Evolutionary conservation across 2,888 invertebrate species (phyloP), one percentile per base, ranked within the genome.

Genomic region (Mythimna impura): DNA sequence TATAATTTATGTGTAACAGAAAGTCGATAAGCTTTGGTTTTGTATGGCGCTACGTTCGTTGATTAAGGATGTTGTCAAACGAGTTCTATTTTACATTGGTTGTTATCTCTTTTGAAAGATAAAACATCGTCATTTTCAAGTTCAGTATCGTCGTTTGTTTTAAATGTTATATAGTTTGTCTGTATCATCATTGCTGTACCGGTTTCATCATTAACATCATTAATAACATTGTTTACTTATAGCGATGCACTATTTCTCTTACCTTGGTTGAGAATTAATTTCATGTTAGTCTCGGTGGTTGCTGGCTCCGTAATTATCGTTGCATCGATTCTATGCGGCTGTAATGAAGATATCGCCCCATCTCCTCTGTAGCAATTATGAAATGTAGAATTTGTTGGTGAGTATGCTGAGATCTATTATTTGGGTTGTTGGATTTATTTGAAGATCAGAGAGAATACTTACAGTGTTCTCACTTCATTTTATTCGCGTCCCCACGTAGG

Each of bases 291-390:
- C 83, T 83, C 80, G 87, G 83, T 76, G 89, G 86, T 88, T 88
- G 88, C 89, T 70, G 58, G 86, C 85, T 90, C 86, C 79, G 90
- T 93, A 94, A 94, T 94, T 94, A 94, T 92, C 91, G 89, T 83
- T 84, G 91, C 91, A 91, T 91, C 92, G 91, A 92, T 93, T 89
- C 88, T 89, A 88, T 87, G 88, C 89, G 90, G 89, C 80, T 87
- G 89, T 94, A 94, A 94, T 94, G 93, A 94, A 94, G 92, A 94
- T 93, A 94, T 94, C 92, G 88, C 78, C 88, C 87, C 88, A 90
- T 92, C 92, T 90, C 89, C 89, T 91, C 90, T 91, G 90, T 91
- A 93, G 91, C 91, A 90, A 91, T 92, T 91, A 91, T 90, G 88
- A 90, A 72, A 73, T 73, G 58, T 69, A 65, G 60, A 80, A 71